These are phyloP conservation scores for Dioctria linearis DNA, from an alignment of 2,888 invertebrate genomes.

Conservation along the genomic window DNA sequence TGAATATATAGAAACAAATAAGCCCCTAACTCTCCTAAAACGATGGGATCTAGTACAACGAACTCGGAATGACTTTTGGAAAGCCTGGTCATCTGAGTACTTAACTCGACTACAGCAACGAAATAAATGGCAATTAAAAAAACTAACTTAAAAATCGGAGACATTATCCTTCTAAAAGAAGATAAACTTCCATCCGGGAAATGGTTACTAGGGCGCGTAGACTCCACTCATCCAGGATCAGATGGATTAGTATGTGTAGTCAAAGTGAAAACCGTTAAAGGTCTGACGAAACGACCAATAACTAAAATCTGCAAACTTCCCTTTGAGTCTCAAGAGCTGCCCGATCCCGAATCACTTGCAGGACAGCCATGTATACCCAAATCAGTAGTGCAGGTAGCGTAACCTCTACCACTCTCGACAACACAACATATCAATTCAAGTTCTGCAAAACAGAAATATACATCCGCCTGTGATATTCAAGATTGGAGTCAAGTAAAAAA, in stretches of 20 bases:
- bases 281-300: background rate
- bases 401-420: too few relatives aligned
- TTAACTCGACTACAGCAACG: background rate
- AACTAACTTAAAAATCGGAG: background rate
- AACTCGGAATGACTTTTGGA: constrained; percentile 51
- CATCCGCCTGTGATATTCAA: background rate
- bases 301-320: background rate
- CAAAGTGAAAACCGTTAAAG: background rate
- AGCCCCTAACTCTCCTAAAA: background rate
- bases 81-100: constrained; percentile 37
- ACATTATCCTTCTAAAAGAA: background rate
- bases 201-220: background rate
- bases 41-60: constrained; percentile 45
- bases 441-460: too few relatives aligned
- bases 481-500: background rate
- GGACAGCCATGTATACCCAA: too few relatives aligned
- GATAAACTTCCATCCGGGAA: background rate
- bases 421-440: too few relatives aligned
- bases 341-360: background rate
- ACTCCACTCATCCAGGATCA: too few relatives aligned
- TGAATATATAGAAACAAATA: constrained; percentile 49
- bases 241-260: background rate
- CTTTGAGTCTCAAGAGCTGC: background rate
- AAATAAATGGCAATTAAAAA: background rate
- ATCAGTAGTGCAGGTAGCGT: too few relatives aligned